These are phyloP conservation scores for Aeoliscus strigatus DNA, from an alignment of 2,797 vertebrate species.

Conservation along the genomic window DNA sequence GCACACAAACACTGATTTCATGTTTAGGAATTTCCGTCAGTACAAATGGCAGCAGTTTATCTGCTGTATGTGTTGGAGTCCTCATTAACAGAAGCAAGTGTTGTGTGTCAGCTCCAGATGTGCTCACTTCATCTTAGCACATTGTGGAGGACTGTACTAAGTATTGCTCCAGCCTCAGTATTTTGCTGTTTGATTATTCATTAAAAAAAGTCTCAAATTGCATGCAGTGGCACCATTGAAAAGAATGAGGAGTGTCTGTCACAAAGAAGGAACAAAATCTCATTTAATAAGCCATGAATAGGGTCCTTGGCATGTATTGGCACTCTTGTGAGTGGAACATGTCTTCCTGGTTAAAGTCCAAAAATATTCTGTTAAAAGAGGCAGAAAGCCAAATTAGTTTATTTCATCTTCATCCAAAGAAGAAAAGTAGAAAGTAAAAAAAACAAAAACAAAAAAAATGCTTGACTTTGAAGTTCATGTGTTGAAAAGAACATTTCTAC, in stretches of 20 bases:
- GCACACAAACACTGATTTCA: constrained; percentile 56
- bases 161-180: constrained; percentile 67
- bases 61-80: constrained; percentile 58
- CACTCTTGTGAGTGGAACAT: constrained; percentile 20
- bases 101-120: constrained; percentile 42
- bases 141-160: constrained; percentile 41
- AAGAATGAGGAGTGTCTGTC: constrained; percentile 48
- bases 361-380: constrained; percentile 32
- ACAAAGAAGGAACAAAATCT: constrained; percentile 37
- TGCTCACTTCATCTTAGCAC: constrained; percentile 46
- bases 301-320: constrained; percentile 59
- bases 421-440: constrained; percentile 44
- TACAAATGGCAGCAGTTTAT: constrained; percentile 57
- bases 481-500: constrained; percentile 26
- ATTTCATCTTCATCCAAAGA: constrained; percentile 34
- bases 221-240: constrained; percentile 55
- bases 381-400: constrained; percentile 36
- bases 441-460: too few relatives aligned
- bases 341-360: constrained; percentile 29
- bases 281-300: constrained; percentile 52
- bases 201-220: constrained; percentile 42
- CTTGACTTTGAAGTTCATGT: constrained; percentile 21
- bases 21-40: constrained; percentile 41
- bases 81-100: constrained; percentile 55
- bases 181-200: constrained; percentile 54